Evolutionary conservation across 2,888 invertebrate species (phyloP).

Genomic region (Antheraea assamensis): DNA sequence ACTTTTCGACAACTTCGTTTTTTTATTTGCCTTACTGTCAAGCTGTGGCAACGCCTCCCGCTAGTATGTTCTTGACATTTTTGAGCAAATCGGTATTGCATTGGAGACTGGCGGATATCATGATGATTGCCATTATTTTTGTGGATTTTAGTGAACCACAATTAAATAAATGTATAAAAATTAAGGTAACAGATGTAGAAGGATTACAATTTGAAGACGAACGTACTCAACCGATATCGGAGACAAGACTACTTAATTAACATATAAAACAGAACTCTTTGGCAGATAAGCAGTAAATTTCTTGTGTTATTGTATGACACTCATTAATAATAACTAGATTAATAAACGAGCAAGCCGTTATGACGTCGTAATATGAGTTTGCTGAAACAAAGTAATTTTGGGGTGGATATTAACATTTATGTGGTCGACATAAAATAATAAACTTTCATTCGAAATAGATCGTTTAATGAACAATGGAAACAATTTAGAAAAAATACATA

Average conservation of each 20-base stretch:
- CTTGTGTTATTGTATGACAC: constrained; percentile 34
- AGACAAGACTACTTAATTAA: constrained; percentile 68
- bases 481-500: constrained; percentile 70
- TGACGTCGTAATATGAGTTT: constrained; percentile 27
- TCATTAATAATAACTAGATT: constrained; percentile 31
- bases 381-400: constrained; percentile 15
- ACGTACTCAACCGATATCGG: constrained; percentile 62
- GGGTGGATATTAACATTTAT: not conserved
- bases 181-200: not conserved
- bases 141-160: too few species aligned
- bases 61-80: too few species aligned
- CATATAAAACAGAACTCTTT: constrained; percentile 54
- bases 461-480: constrained; percentile 72
- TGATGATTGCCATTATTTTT: too few species aligned
- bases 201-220: not conserved
- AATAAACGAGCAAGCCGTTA: constrained; percentile 30
- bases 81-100: too few species aligned
- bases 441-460: constrained; percentile 47
- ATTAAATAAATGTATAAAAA: not conserved
- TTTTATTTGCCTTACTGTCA: too few species aligned
- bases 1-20: too few species aligned
- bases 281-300: constrained; percentile 55
- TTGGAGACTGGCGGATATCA: too few species aligned
- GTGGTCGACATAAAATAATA: constrained; percentile 26
- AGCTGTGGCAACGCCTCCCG: too few species aligned